Evolutionary conservation across 1,140 invertebrate genomes (phyloP).

Genomic region (Brachionus asplanchnoidis): DNA sequence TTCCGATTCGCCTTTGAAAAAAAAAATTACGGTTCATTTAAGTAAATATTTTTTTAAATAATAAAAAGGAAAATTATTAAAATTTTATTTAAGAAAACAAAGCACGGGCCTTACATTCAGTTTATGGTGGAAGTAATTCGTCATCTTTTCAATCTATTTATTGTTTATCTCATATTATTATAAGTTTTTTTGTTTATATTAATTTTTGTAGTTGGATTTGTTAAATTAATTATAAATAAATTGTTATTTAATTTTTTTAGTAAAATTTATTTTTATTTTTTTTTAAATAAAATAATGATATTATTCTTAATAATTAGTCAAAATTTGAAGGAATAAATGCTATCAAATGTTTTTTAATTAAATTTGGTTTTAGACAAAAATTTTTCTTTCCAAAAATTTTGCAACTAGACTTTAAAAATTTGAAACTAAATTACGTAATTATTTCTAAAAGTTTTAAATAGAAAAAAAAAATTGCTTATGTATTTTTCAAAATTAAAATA

Average conservation of each 20-base stretch:
- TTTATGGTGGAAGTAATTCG: background rate
- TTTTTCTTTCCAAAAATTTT: too few species aligned
- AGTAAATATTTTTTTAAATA: conserved; percentile 13
- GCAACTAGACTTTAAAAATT: too few species aligned
- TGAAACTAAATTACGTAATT: too few species aligned
- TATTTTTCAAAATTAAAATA: too few species aligned
- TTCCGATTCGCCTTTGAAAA: conserved; percentile 31
- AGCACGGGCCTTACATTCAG: conserved; percentile 24
- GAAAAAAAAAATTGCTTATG: too few species aligned
- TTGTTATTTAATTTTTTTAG: background rate
- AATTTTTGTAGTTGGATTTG: conserved; percentile 17
- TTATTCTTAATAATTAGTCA: too few species aligned
- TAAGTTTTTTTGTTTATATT: background rate
- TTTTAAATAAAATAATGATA: background rate
- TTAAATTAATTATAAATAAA: background rate
- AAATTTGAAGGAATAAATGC: too few species aligned
- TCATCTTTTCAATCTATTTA: conserved; percentile 3
- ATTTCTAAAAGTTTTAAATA: too few species aligned
- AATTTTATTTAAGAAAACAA: conserved; percentile 16
- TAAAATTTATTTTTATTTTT: background rate
- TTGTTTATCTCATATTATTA: conserved; percentile 19
- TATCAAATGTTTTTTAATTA: background rate
- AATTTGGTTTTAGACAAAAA: too few species aligned
- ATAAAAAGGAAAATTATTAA: background rate
- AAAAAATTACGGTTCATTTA: conserved; percentile 17